Conservation (phyloP, 2,888 invertebrate species). For the Aricia artaxerxes region DNA sequence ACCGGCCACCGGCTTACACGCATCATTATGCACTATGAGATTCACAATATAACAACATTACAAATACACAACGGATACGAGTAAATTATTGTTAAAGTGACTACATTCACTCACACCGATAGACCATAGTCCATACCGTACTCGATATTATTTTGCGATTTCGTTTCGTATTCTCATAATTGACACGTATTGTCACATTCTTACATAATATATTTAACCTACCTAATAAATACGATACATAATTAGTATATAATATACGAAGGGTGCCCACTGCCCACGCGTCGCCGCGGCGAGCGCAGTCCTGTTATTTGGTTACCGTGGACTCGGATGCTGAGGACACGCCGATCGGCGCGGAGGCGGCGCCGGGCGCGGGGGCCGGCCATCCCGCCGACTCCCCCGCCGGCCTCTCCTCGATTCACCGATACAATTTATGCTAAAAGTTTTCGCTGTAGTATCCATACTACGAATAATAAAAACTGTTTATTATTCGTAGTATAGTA, state of each 20-base stretch:
- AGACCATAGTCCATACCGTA: background rate
- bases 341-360: conserved; percentile 3
- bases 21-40: conserved; percentile 56
- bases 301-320: background rate
- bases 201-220: conserved; percentile 49
- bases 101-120: conserved; percentile 29
- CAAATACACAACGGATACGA: conserved; percentile 37
- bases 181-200: conserved; percentile 72
- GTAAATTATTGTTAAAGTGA: conserved; percentile 38
- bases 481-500: too few species aligned
- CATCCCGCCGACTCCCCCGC: background rate
- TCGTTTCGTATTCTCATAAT: conserved; percentile 46
- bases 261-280: conserved; percentile 13
- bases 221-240: conserved; percentile 32
- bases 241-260: conserved; percentile 17
- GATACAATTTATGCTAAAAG: conserved; percentile 5
- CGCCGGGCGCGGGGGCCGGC: background rate
- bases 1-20: conserved; percentile 45
- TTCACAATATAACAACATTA: conserved; percentile 54
- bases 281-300: conserved; percentile 24
- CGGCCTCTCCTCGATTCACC: background rate
- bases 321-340: background rate
- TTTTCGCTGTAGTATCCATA: background rate
- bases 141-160: conserved; percentile 27
- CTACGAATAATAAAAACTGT: too few species aligned